phyloP scores from a whole-genome alignment of 1,140 invertebrate species.

The Yoshiicerus persimilis region DNA sequence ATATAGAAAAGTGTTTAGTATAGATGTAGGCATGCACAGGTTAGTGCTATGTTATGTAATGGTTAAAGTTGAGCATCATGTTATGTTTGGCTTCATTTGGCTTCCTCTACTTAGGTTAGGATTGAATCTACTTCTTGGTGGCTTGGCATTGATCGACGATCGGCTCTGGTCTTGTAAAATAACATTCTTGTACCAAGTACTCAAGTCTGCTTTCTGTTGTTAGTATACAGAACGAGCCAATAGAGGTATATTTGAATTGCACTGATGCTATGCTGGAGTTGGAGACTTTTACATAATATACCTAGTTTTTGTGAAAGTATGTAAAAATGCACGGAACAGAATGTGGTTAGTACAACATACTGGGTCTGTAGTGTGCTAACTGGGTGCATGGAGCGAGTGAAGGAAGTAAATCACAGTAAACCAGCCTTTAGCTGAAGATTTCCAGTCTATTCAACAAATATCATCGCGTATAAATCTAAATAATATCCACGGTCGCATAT shows the following conservation, averaged over 20 bases:
- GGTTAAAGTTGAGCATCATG: background rate
- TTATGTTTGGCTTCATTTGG: background rate
- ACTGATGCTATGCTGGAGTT: too few relatives aligned
- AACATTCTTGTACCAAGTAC: background rate
- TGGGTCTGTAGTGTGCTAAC: background rate
- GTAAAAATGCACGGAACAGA: too few relatives aligned
- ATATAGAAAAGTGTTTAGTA: background rate
- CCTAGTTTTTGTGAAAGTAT: too few relatives aligned
- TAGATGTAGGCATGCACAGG: background rate
- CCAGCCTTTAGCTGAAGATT: background rate
- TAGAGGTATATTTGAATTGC: too few relatives aligned
- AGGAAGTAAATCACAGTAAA: background rate
- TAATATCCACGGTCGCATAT: too few relatives aligned
- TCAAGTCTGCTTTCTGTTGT: background rate
- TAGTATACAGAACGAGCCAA: too few relatives aligned
- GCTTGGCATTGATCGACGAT: background rate
- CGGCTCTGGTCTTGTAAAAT: background rate
- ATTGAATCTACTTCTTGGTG: background rate
- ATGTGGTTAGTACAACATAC: too few relatives aligned
- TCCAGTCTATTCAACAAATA: background rate
- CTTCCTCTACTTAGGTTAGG: background rate
- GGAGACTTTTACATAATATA: too few relatives aligned
- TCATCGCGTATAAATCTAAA: background rate
- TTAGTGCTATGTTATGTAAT: background rate
- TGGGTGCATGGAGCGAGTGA: background rate